Base-by-base conservation (phyloP, 2,113 vertebrate species). In the Picathartes gymnocephalus region DNA sequence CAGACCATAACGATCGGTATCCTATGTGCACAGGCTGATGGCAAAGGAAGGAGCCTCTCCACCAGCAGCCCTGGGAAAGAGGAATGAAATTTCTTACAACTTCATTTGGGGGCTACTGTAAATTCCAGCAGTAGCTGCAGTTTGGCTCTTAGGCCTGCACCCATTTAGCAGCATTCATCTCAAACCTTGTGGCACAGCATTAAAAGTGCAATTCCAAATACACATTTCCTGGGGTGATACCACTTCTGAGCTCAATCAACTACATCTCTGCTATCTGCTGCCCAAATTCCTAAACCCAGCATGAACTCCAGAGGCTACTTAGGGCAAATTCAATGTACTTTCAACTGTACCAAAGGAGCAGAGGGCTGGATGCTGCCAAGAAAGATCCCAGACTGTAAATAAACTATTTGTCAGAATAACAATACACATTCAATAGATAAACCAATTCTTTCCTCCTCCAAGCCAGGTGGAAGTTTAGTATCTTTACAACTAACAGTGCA, bases 161-260 rank as follows among this genome's bases (percentile, higher is more conserved):
- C 50, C 57, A 8, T 58, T 82, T 57, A 93, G 86, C 85, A 94
- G 86, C 58, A 82, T 42, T 80, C 45, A 27, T 81, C 85, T 92
- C 85, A 90, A 76, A 76, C 47, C 51, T 47, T 39, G 61, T 86
- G 66, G 93, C 81, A 94, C 42, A 54, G 71, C 70, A 33, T 76
- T 83, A 70, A 25, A 95, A 90, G 72, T 93, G 61, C 72, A 90
- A 58, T 86, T 91, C 65, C 73, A 83, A 93, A 88, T 58, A 30
- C 1, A 11, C 1, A 13, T 30, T 90, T 84, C 61, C 69, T 62
- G 53, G 64, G 53, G 69, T 33, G 58, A 88, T 86, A 89, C 80
- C 4, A 0, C 73, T 89, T 87, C 65, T 62, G 48, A 73, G n/a
- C 65, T 92, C 81, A 53, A 27, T 39, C 48, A 40, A 60, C 24